Base-by-base conservation (phyloP, 2,888 invertebrate species). In the Tipula unca region DNA sequence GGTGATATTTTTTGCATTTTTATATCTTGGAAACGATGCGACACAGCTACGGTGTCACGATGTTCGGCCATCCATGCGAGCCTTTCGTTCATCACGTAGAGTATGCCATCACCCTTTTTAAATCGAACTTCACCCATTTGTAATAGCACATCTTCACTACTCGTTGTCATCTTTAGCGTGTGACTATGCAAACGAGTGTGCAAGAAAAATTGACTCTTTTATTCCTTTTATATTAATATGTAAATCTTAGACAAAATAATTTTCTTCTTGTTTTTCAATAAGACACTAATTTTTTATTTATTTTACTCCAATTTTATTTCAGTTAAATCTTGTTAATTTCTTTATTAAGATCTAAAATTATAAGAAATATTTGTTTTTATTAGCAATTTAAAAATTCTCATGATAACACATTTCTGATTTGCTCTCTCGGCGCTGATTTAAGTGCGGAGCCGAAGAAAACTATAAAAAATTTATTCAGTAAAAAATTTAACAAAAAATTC, bases 1-100 rank as follows among this genome's bases (percentile, higher is more conserved):
- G 99, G 98, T 32, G 97, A 97, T 88, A 99, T 99, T 92, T 99
- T 98, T 93, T 99, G 99, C 87, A 95, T 95, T 94, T 98, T 99
- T 87, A 99, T 98, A 91, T 99, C 98, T 87, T 97, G 95, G 92
- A 97, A 99, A 90, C 95, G 94, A 91, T 98, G 97, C 86, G 97
- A 98, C 86, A 98, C 96, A 14, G 96, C 95, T 85, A 99, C 98
- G 1, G 96, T 97, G 89, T 98, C 97, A 87, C 95, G 93, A 90
- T 98, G 96, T 90, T 97, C 96, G 87, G 97, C 93, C 96, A 98
- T 98, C 98, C 98, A 99, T 48, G 97, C 98, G 88, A 99, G 92
- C 88, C 99, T 93, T 91, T 97, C 96, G 88, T 97, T 97, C 98
- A 99, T 98, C 87, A 99, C 94, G 90, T 98, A 91, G 86, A 99